Percentiles rank a stretch among this genome's conserved stretches.
Conservation (phyloP, 2,113 vertebrate genomes). For the Petrocephalus zakoni region DNA sequence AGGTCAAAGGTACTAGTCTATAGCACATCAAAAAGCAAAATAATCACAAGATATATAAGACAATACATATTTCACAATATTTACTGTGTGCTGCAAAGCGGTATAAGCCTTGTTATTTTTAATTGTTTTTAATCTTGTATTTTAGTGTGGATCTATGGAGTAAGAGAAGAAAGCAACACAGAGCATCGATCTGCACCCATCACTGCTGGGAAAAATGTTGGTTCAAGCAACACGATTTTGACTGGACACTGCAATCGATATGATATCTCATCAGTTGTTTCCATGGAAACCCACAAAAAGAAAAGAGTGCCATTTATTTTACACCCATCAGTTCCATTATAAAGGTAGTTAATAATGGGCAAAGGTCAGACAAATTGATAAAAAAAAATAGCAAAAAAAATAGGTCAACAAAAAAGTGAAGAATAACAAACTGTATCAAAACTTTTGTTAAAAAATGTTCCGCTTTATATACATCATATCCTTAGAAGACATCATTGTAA, state of each 20-base stretch:
- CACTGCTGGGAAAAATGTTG: constrained; percentile 67
- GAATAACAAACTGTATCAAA: not conserved
- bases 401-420: constrained; percentile 45
- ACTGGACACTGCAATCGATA: constrained; percentile 76
- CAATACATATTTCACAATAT: not conserved
- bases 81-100: not conserved
- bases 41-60: not conserved
- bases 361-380: constrained; percentile 56
- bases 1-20: not conserved
- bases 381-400: constrained; percentile 33
- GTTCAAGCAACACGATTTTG: constrained; percentile 57
- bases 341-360: constrained; percentile 52
- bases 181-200: constrained; percentile 73
- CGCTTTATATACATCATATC: not conserved
- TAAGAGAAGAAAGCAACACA: constrained; percentile 67
- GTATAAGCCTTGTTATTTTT: constrained; percentile 25
- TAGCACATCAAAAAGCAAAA: not conserved
- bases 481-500: not conserved
- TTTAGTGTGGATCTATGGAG: constrained; percentile 49
- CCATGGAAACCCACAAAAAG: constrained; percentile 69
- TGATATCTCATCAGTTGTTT: constrained; percentile 75
- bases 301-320: constrained; percentile 69
- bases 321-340: constrained; percentile 61
- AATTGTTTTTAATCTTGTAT: constrained; percentile 34
- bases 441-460: not conserved